Base-by-base conservation (phyloP, 1,140 invertebrate species). In the Drosophila nigromelanica region DNA sequence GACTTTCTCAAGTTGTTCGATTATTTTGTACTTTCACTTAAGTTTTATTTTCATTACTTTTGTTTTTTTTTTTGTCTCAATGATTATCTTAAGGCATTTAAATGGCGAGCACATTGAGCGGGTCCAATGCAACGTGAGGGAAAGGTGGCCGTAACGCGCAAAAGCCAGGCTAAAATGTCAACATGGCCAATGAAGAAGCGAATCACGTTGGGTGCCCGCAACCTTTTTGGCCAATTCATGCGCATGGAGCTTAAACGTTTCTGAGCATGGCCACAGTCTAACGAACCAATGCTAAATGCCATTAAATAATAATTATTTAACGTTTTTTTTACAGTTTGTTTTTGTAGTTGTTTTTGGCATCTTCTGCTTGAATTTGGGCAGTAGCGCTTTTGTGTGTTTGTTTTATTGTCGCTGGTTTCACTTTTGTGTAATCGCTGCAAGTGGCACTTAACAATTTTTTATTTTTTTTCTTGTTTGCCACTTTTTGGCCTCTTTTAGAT, bases 301-400 rank as follows among this genome's bases (percentile, higher is more conserved):
- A 86, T 87, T 86, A 86, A 87, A 78, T 73, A 82, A 87, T 86
- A 76, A 86, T 86, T 86, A 87, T 87, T 82, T 87, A 76, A 86
- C 87, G 51, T 52, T 42, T 63, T 5, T 21, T 54, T 40, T 10
- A 51, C 48, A 14, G 48, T 51, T 51, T 7, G 27, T 18, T 27
- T 24, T 45, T 55, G 33, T 11, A 48, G 4, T 61, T 70, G 40
- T 47, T 27, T 15, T 47, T 64, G 33, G 10, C 58, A 66, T 52
- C 60, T 66, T 52, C 43, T 64, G 35, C 42, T 24, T 47, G 54
- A 50, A 48, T 50, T 60, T 73, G 64, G 64, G 43, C 70, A 55
- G 50, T 62, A 71, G 30, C 39, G 54, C 47, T 45, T 54, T 33
- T 58, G 6, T 35, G 33, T 35, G 33, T 35, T 35, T 7, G 59